A percentile compares a stretch with the other conserved stretches of the same genome.
phyloP scores from a whole-genome alignment of 2,888 invertebrate species.

The Machimus rusticus region DNA sequence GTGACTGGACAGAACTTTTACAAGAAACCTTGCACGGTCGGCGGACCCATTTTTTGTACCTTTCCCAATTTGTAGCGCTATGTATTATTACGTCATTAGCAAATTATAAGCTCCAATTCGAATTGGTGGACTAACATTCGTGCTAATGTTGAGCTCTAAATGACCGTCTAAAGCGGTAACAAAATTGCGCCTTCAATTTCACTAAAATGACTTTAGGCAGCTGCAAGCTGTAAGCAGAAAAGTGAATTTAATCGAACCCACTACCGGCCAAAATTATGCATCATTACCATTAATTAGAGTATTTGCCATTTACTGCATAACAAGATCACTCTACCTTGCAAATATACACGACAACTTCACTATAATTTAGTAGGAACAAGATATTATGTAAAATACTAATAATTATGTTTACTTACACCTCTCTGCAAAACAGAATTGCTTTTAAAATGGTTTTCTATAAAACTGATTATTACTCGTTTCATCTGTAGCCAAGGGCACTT shows the following conservation, averaged over 20 bases:
- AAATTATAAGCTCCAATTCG: neutral
- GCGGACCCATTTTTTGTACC: neutral
- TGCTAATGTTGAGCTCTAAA: neutral
- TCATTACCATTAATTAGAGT: neutral
- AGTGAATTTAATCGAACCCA: neutral
- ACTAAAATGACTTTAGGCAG: neutral
- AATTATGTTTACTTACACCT: neutral
- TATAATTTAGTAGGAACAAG: neutral
- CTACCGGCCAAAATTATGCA: neutral
- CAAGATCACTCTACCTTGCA: neutral
- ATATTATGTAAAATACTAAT: neutral
- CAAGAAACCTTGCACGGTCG: neutral
- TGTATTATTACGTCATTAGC: conserved; percentile 16
- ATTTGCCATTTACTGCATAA: neutral
- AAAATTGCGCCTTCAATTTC: neutral
- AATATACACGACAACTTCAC: neutral
- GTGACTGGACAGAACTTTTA: neutral
- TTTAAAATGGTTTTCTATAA: neutral
- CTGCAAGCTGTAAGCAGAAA: neutral
- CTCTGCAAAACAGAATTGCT: neutral
- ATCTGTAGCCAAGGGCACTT: too few relatives aligned
- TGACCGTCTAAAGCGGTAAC: neutral
- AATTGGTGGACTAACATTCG: neutral
- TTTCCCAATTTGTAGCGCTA: neutral
- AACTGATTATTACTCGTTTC: neutral